Base-by-base conservation (phyloP, 2,113 vertebrate species). In the Collichthys lucidus region DNA sequence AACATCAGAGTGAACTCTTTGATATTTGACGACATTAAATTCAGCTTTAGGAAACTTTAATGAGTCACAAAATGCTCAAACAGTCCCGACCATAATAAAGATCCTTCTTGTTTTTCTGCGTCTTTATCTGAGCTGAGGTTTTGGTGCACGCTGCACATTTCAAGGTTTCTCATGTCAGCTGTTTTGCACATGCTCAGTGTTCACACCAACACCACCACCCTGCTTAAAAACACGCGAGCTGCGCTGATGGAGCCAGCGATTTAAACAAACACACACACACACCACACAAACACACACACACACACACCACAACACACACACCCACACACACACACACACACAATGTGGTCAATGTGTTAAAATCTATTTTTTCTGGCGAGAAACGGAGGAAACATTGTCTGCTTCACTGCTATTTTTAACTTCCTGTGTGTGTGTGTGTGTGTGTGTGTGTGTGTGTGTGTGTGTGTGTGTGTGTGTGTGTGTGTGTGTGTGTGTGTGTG, bases 361-460 rank as follows among this genome's bases (percentile, higher is more conserved):
- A 67, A 11, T 63, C 1, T 12, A 31, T 52, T 42, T 65, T 47
- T 56, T 63, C 52, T 53, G 24, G 6, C 24, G 52, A 60, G 53
- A 24, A 74, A 40, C n/a, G 62, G n/a, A 29, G 42, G 46, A 74
- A n/a, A 46, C 26, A 50, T 60, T 59, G 63, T 74, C 55, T 52
- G 26, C 44, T 46, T 31, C 26, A 19, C 22, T 65, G 31, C 55
- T 82, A 79, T 88, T 79, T 75, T 57, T 65, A 77, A 53, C 47
- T 82, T 40, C 35, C 35, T 40, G 16, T 60, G 35, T 61, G 62
- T 35, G 31, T 35, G 31, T 35, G 31, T 35, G 31, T 35, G 31
- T 35, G 5, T 35, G 31, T 35, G 31, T 35, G 31, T 35, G 31
- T 35, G 31, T 35, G 31, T 35, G 56, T 67, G 59, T 76, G 75